Base-by-base conservation (phyloP, 2,797 vertebrate species). In the Setipinna tenuifilis region DNA sequence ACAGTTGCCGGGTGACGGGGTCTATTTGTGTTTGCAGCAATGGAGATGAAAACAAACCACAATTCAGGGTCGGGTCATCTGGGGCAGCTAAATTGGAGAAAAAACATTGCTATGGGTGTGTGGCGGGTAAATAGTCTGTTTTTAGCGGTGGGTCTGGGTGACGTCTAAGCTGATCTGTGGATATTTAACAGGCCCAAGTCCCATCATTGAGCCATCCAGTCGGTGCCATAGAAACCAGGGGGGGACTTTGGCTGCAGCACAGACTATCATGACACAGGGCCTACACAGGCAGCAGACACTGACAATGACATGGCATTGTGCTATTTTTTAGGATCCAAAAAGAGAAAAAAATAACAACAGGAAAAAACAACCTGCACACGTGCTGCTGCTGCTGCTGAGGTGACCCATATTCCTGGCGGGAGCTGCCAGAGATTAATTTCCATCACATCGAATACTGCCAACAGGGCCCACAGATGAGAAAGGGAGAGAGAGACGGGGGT, bases 341-440 rank as follows among this genome's bases (percentile, higher is more conserved):
- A 71, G 2, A 41, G 5, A 54, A 14, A 54, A 54, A 54, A 54
- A 54, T 54, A 54, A 54, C 50, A 54, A 3, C 7, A 48, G 46
- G 46, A 48, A 48, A 48, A 48, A 14, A 14, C 0, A 14, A 41
- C 35, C 16, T 44, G 71, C 10, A 9, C 61, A 65, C 17, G 58
- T 35, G 41, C 71, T 44, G 71, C 68, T 75, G 44, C 41, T 57
- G n/a, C 41, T 44, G 65, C 75, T 31, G 86, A 87, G 80, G 68
- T 59, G 65, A 88, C 82, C 82, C 85, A 85, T 81, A 86, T 88
- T 86, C 83, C 78, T 58, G 54, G 61, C 87, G 48, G 58, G 41
- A 86, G 86, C 58, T 11, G 46, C 86, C 62, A 81, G 78, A 81
- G 80, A 85, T 86, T 90, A 87, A 88, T 88, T 87, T 85, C 65